Conservation (phyloP, 2,888 invertebrate genomes). For the Poecilobothrus nobilitatus region DNA sequence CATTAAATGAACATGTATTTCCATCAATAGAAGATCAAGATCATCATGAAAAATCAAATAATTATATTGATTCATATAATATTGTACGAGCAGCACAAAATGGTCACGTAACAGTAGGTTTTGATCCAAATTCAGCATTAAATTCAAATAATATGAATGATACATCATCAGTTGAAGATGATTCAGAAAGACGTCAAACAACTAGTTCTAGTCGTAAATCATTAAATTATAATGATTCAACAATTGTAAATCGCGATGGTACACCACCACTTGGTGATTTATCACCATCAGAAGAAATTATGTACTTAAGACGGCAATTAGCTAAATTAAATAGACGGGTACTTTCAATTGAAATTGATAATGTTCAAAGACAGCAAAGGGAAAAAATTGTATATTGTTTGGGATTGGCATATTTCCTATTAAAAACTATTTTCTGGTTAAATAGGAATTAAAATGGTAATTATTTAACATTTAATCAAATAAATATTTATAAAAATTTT, state of each 20-base stretch:
- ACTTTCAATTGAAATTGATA: slow-evolving; percentile 78
- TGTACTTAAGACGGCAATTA: slow-evolving; percentile 75
- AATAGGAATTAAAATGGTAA: slow-evolving; percentile 47
- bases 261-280: slow-evolving; percentile 62
- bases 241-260: slow-evolving; percentile 50
- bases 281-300: slow-evolving; percentile 68
- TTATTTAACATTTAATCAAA: background rate
- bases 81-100: slow-evolving; percentile 35
- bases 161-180: slow-evolving; percentile 14
- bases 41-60: slow-evolving; percentile 28
- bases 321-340: slow-evolving; percentile 80
- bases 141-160: slow-evolving; percentile 6
- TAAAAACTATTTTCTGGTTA: slow-evolving; percentile 80
- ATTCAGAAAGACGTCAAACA: slow-evolving; percentile 12
- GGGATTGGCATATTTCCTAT: slow-evolving; percentile 74
- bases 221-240: slow-evolving; percentile 27
- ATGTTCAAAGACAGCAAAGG: slow-evolving; percentile 71
- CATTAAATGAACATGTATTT: slow-evolving; percentile 75
- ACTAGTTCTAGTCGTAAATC: slow-evolving; percentile 11
- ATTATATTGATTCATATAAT: slow-evolving; percentile 31
- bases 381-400: slow-evolving; percentile 79
- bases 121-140: slow-evolving; percentile 28
- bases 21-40: slow-evolving; percentile 54
- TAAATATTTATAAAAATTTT: too few relatives aligned
- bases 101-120: slow-evolving; percentile 31